Base-by-base conservation (phyloP, 2,113 vertebrate genomes). In the Martes martes region DNA sequence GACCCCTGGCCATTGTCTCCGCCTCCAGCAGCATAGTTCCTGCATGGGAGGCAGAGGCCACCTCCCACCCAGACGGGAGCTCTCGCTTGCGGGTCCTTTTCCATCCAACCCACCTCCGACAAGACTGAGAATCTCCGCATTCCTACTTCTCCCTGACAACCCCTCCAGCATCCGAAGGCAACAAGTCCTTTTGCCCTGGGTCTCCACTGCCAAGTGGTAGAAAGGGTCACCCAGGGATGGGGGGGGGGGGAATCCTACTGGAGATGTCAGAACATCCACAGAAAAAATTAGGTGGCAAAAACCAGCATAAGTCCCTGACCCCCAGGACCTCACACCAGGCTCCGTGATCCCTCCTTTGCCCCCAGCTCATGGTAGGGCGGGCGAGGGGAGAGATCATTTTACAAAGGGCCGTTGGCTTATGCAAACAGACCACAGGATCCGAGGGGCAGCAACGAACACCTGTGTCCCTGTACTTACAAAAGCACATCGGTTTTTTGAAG, bases 21-120 rank as follows among this genome's bases (percentile, higher is more conserved):
- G 4, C 36, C 8, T 74, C 69, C 31, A 18, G 11, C 1, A 18
- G 23, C 14, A 4, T 14, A 67, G 21, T n/a, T 65, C 65, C 87
- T 71, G 42, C 47, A 23, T 14, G 3, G 8, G 13, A 55, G 2
- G 1, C 19, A 9, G 2, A 7, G 13, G 6, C n/a, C 57, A 7
- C 6, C 26, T 26, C 4, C 8, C 15, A 24, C 61, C n/a, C 4
- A 28, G 50, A 24, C 0, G 16, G 50, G 45, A 45, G 18, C n/a
- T 94, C 67, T 63, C 42, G 6, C 0, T 0, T 39, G 16, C 24
- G 8, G 26, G 26, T 8, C 4, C 82, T 71, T 82, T 24, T 69
- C 39, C 5, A 7, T 24, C 6, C 23, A 36, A 24, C 11, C 69
- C 28, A 23, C 16, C 33, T 23, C 14, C 15, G 2, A 26, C 39